Conservation (phyloP, 2,888 invertebrate genomes). For the Heliconius ismenius region DNA sequence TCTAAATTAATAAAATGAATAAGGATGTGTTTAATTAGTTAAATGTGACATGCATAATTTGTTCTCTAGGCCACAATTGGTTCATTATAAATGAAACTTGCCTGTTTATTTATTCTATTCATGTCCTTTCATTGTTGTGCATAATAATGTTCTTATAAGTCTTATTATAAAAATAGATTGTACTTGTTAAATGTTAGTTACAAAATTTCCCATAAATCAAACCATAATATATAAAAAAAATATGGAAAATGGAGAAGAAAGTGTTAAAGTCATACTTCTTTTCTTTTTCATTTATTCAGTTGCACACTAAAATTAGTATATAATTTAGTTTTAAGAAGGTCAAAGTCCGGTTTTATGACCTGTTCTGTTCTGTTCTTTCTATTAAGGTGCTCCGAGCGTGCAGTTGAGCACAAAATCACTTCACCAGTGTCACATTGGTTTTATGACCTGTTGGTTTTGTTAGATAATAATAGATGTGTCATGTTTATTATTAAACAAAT, state of each 20-base stretch:
- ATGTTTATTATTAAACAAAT: too few relatives aligned
- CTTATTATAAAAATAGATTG: neutral
- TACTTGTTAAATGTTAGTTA: neutral
- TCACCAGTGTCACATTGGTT: too few relatives aligned
- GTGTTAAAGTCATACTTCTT: too few relatives aligned
- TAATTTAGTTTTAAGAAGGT: too few relatives aligned
- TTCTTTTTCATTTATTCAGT: too few relatives aligned
- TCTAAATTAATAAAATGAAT: constrained; percentile 37
- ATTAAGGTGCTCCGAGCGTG: too few relatives aligned
- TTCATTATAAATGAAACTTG: constrained; percentile 47
- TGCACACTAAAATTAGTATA: too few relatives aligned
- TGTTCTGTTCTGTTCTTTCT: too few relatives aligned
- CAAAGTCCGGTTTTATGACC: neutral
- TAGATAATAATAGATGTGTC: neutral
- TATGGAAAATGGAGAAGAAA: too few relatives aligned
- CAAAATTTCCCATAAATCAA: too few relatives aligned
- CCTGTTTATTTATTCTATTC: constrained; percentile 42
- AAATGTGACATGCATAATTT: constrained; percentile 47
- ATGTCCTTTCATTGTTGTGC: constrained; percentile 37
- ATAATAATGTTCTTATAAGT: constrained; percentile 33
- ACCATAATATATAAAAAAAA: too few relatives aligned
- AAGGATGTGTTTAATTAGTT: constrained; percentile 57
- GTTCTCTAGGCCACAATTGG: constrained; percentile 55
- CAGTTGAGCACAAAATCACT: too few relatives aligned
- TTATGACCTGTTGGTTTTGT: neutral